Evolutionary conservation across 2,113 vertebrate species (phyloP), one percentile per base, ranked within the genome.

Genomic region (Physeter macrocephalus): DNA sequence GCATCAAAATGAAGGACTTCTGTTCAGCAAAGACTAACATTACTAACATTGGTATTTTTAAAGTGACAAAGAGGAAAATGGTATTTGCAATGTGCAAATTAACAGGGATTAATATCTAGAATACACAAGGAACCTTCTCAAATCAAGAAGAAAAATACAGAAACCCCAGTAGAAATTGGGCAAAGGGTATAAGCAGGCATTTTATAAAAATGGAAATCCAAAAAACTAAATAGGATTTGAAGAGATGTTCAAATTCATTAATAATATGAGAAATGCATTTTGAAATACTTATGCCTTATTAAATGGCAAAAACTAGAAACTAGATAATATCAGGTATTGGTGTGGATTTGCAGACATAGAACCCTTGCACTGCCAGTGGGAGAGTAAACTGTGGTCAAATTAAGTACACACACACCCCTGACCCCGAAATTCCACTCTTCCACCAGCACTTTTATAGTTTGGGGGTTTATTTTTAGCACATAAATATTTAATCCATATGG

Each of bases 401-500:
- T 52, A 39, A 90, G n/a, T 23, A 20, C 12, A 25, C 8, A 14
- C 21, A 10, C 20, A 20, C 52, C 54, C 64, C 66, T 92, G 78
- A 92, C 75, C 69, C 13, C 2, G 14, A 88, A 92, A 96, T 90
- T 85, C 88, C 77, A 74, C 49, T 88, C 75, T 90, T 85, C 52
- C 14, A 41, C 12, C 46, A 49, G 43, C 3, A 77, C n/a, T 85
- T 91, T 90, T 34, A 90, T 34, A 82, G 64, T 95, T 83, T 41
- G 69, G 11, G 4, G 36, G 81, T 94, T 94, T 94, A 52, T 75
- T 92, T 93, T 93, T 88, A 95, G 77, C 66, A 57, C 84, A 93
- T 86, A 92, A 78, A 92, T 90, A 49, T 93, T 91, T 94, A 78
- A 52, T 78, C 91, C 72, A 78, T 89, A 86, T 93, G 93, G 80